Conservation (phyloP, 2,888 invertebrate genomes). For the Platerodrilus igneus region DNA sequence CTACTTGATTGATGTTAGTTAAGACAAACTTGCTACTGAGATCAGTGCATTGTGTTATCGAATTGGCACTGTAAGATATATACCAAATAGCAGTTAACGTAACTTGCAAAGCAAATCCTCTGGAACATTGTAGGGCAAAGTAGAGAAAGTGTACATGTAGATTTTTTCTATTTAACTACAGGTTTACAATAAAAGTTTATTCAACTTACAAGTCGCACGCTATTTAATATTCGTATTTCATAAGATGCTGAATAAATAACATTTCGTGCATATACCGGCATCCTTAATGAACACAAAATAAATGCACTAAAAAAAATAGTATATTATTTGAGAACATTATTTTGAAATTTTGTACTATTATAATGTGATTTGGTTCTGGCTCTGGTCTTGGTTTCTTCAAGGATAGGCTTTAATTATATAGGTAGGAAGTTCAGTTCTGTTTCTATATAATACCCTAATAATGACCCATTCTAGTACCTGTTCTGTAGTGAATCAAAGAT, state of each 20-base stretch:
- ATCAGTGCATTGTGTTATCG: too few relatives aligned
- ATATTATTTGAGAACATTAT: slow-evolving; percentile 31
- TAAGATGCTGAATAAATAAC: slow-evolving; percentile 12
- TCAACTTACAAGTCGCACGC: too few relatives aligned
- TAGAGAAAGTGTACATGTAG: too few relatives aligned
- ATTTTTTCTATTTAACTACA: too few relatives aligned
- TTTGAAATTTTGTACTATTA: slow-evolving; percentile 30
- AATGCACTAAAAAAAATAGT: slow-evolving; percentile 21
- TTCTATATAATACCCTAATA: slow-evolving; percentile 28
- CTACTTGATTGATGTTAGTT: too few relatives aligned
- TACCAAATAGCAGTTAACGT: too few relatives aligned
- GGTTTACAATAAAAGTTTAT: too few relatives aligned
- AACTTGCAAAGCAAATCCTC: too few relatives aligned
- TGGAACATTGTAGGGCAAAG: too few relatives aligned
- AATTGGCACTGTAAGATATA: too few relatives aligned
- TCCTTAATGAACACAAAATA: slow-evolving; percentile 16
- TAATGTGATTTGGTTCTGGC: slow-evolving; percentile 28
- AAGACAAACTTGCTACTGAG: too few relatives aligned
- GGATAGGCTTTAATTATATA: slow-evolving; percentile 29
- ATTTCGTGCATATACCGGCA: slow-evolving; percentile 16
- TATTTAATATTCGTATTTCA: slow-evolving; percentile 12
- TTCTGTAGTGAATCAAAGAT: slow-evolving; percentile 24
- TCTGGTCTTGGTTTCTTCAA: slow-evolving; percentile 22
- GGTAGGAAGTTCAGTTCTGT: too few relatives aligned
- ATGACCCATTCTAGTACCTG: slow-evolving; percentile 27